Conservation (phyloP, 2,888 invertebrate species). For the Disparrhopalites patrizii region DNA sequence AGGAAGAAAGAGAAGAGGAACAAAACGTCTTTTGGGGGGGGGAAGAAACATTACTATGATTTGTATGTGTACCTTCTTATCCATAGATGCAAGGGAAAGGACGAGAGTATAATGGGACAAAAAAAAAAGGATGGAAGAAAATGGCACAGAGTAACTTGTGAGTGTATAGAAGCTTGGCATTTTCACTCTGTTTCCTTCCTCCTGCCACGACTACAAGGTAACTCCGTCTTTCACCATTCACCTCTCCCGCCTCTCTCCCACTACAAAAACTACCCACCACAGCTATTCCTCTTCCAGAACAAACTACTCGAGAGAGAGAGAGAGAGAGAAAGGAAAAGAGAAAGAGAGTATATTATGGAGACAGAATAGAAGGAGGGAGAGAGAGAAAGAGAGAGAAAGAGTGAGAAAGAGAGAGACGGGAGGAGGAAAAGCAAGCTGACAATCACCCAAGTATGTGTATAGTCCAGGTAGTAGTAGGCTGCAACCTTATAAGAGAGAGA, state of each 20-base stretch:
- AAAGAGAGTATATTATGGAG: no score
- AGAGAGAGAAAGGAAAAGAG: no score
- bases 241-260: no score
- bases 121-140: slow-evolving; percentile 8
- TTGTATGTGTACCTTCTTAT: neutral
- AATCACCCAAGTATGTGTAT: slow-evolving; percentile 20
- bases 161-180: no score
- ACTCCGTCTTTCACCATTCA: no score
- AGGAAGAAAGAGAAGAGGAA: neutral
- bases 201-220: no score
- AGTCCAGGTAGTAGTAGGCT: no score
- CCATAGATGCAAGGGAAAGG: neutral
- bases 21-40: slow-evolving; percentile 7
- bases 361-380: neutral
- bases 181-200: slow-evolving; percentile 23
- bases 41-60: neutral
- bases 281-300: no score
- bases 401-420: neutral
- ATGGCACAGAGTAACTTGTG: slow-evolving; percentile 14
- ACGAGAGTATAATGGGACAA: neutral
- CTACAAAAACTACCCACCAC: no score
- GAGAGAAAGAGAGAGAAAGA: neutral
- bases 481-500: no score
- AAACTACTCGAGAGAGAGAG: no score
- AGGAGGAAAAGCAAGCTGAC: slow-evolving; percentile 21